Conservation (phyloP, 1,140 invertebrate genomes). For the Lasioglossum baleicum region DNA sequence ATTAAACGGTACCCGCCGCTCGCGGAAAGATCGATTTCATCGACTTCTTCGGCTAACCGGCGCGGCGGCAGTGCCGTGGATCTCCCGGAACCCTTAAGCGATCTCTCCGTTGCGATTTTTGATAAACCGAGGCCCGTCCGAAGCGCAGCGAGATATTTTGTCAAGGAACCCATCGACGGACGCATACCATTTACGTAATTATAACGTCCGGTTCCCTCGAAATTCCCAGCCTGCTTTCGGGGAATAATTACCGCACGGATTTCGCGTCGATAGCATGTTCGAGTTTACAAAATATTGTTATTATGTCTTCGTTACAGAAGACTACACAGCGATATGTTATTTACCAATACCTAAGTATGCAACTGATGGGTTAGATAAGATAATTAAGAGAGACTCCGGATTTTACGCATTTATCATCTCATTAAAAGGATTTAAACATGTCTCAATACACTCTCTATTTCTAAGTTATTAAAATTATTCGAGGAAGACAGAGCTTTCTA, state of each 20-base stretch:
- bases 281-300: no score
- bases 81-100: background rate
- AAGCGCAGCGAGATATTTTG: background rate
- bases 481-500: no score
- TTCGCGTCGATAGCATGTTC: background rate
- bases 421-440: no score
- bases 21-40: slow-evolving; percentile 32
- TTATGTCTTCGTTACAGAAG: no score
- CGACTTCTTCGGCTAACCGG: background rate
- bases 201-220: background rate
- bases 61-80: no score
- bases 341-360: no score
- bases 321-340: no score
- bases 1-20: slow-evolving; percentile 39
- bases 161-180: background rate
- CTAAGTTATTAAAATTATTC: no score
- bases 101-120: background rate
- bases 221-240: background rate
- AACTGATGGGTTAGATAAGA: no score
- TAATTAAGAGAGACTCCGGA: no score
- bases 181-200: background rate
- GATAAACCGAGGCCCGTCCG: background rate
- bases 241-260: background rate
- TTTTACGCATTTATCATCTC: no score
- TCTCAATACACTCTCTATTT: no score